Base-by-base conservation (phyloP, 1,140 invertebrate genomes). In the Lethrus apterus region DNA sequence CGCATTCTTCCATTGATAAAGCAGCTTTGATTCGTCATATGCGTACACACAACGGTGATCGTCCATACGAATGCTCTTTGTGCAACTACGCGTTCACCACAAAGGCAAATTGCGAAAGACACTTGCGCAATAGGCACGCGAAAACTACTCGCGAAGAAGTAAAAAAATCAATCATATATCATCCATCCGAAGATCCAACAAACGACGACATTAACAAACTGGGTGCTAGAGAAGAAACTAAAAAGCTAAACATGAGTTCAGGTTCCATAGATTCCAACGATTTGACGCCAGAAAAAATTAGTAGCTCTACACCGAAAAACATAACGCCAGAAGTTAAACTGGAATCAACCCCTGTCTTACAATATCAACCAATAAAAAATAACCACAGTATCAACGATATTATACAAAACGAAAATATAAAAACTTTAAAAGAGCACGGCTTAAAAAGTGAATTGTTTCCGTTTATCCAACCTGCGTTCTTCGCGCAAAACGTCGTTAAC, bases 21-120 rank as follows among this genome's bases (percentile, higher is more conserved):
- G 86, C 86, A 7, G 90, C 90, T 1, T 64, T 97, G 2, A 80
- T 89, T 2, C 81, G 89, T 19, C 86, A 97, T 64, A 83, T 97
- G 78, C 75, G 92, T 51, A 87, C 85, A 2, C 93, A 97, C 68
- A 96, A 94, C 60, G 93, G 93, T 0, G 92, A 96, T 57, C 75
- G 92, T 3, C 93, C 93, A 0, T 98, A 91, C 60, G 89, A 95
- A 61, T 97, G 94, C 60, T 79, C 82, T 1, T 76, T 95, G 1
- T 98, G 94, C 66, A 89, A 91, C 56, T 95, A 90, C 57, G 90
- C 92, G 1, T 98, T 97, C 66, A 97, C 93, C 1, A 98, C 93
- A 0, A 96, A 97, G 68, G 80, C 87, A 0, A 92, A 92, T 56
- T 92, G 88, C 59, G 88, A 92, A 65, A 68, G 88, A 1, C 88